Base-by-base conservation (phyloP, 1,140 invertebrate genomes). In the Drosophila virilis region DNA sequence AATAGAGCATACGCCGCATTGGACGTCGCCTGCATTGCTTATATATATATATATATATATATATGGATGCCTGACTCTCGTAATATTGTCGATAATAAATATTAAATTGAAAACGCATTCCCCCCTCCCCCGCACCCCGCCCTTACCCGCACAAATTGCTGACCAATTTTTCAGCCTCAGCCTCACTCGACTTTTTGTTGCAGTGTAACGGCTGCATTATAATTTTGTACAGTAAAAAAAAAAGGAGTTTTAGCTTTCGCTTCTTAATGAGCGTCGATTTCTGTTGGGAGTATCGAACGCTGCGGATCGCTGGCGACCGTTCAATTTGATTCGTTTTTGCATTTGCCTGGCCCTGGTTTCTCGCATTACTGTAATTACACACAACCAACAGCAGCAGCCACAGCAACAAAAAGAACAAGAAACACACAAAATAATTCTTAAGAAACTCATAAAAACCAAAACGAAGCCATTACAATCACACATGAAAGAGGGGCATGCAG, bases 391-490 rank as follows among this genome's bases (percentile, higher is more conserved):
- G 59, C 46, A 22, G 17, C 59, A 69, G 52, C 46, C 66, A 66
- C 13, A 59, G 15, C 33, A 32, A 15, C 38, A 48, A 65, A 43
- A 13, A 37, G 37, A 48, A 55, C 60, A 51, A 59, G 8, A 37
- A 48, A 65, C 43, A 50, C 59, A 79, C 80, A 88, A 86, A 88
- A 77, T 86, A 88, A 88, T 86, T 88, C 84, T 75, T 57, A 83
- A 86, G 79, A 88, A 88, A 86, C 79, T 74, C 79, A 83, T 88
- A 86, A 86, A 86, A 86, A 81, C 67, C 75, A 88, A 88, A 88
- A 80, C 79, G 72, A 88, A 83, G 80, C 67, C 69, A 83, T 88
- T 89, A 80, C 84, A 89, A 65, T 89, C 84, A 89, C 83, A 88
- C 77, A 89, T 82, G n/a, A 35, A 28, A 35, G 8, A 35, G 8